Conservation (phyloP, 2,797 vertebrate genomes). For the Malurus leucopterus region DNA sequence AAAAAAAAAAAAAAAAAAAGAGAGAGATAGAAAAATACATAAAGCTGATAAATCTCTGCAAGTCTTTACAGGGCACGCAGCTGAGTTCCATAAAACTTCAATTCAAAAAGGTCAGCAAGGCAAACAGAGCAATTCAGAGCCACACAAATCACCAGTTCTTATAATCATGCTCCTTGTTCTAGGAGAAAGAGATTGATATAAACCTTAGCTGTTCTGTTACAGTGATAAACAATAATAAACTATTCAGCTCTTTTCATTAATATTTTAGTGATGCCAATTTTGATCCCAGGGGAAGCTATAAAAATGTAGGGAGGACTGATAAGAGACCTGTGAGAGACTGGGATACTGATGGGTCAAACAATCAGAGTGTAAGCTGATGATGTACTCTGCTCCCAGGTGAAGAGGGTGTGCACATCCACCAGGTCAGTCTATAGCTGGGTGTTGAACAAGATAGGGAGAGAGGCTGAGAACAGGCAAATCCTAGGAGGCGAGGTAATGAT, state of each 20-base stretch:
- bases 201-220: neutral
- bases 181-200: neutral
- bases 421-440: neutral
- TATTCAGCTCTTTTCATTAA: neutral
- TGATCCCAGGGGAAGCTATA: neutral
- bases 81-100: conserved; percentile 11
- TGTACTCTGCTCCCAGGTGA: neutral
- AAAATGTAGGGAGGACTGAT: neutral
- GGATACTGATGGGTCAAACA: neutral
- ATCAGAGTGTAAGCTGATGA: neutral
- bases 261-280: neutral
- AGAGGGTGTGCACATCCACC: neutral
- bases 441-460: neutral
- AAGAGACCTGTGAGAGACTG: neutral
- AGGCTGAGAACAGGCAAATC: neutral
- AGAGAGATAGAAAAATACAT: neutral
- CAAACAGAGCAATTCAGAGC: neutral
- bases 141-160: conserved; percentile 10
- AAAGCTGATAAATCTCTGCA: neutral
- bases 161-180: neutral
- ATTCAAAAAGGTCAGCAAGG: conserved; percentile 24
- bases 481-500: neutral
- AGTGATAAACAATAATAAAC: neutral
- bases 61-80: neutral
- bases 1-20: accelerated